A percentile compares a stretch with the other conserved stretches of the same genome.
phyloP scores from a whole-genome alignment of 2,888 invertebrate genomes.

The Sycophila texana region DNA sequence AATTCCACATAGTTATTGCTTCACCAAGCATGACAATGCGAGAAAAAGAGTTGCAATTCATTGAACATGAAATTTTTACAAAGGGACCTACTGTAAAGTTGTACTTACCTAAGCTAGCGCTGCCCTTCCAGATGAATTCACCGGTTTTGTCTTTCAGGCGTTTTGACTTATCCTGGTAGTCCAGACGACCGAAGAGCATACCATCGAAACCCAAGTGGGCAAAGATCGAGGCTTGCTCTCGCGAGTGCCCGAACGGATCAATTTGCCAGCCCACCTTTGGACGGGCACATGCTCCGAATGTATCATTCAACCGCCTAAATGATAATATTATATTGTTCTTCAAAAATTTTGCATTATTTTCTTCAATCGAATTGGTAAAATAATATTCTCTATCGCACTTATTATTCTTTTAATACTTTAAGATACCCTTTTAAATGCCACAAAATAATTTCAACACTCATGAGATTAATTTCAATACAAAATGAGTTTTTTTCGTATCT shows the following conservation, averaged over 20 bases:
- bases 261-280: slow-evolving; percentile 89
- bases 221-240: slow-evolving; percentile 89
- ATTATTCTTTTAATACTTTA: too few species aligned
- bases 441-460: too few species aligned
- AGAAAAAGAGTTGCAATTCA: too few species aligned
- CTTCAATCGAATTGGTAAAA: too few species aligned
- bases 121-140: slow-evolving; percentile 91
- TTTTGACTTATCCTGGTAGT: slow-evolving; percentile 87
- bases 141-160: slow-evolving; percentile 80
- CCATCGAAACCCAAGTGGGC: slow-evolving; percentile 92
- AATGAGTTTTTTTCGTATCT: too few species aligned
- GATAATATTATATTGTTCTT: not conserved
- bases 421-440: too few species aligned
- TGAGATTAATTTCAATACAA: too few species aligned
- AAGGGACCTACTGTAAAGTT: too few species aligned
- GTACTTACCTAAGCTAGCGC: slow-evolving; percentile 82
- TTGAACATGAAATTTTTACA: too few species aligned
- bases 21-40: too few species aligned
- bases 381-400: too few species aligned
- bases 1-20: too few species aligned
- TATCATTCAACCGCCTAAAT: slow-evolving; percentile 78
- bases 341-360: not conserved
- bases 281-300: slow-evolving; percentile 84
- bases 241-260: slow-evolving; percentile 91
- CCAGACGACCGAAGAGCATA: slow-evolving; percentile 89